Conservation (phyloP, 2,797 vertebrate species). For the Silurus aristotelis region DNA sequence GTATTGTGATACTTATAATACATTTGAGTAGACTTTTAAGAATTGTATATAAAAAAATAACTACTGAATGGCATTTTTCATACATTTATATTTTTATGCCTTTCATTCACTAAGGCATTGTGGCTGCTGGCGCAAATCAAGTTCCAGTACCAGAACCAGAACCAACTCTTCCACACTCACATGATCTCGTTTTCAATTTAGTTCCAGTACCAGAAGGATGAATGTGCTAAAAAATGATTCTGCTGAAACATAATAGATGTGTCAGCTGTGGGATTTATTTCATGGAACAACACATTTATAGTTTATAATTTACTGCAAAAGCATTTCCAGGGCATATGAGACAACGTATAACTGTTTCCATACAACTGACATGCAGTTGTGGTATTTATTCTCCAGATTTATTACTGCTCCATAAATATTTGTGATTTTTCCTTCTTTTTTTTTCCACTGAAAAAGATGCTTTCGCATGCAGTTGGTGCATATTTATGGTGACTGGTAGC, state of each 20-base stretch:
- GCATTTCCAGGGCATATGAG: not conserved
- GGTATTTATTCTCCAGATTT: no score
- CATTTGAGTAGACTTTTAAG: no score
- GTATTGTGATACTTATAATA: no score
- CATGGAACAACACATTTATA: not conserved
- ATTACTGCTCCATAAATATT: not conserved
- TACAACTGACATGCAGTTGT: no score
- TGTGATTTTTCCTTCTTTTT: not conserved
- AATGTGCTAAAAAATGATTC: not conserved
- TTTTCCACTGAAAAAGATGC: no score
- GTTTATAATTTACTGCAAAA: not conserved
- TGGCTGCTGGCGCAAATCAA: not conserved
- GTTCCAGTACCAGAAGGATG: not conserved
- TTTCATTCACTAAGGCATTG: not conserved
- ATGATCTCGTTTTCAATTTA: not conserved
- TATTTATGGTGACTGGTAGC: not conserved
- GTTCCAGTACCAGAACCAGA: not conserved
- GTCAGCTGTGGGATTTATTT: not conserved
- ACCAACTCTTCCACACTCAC: not conserved
- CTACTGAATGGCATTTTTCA: not conserved
- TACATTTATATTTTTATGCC: not conserved
- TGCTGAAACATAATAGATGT: not conserved
- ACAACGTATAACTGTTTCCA: not conserved
- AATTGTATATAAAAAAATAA: no score
- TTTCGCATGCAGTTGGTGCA: no score